phyloP scores from a whole-genome alignment of 2,888 invertebrate species.

The Stratiomys singularior region DNA sequence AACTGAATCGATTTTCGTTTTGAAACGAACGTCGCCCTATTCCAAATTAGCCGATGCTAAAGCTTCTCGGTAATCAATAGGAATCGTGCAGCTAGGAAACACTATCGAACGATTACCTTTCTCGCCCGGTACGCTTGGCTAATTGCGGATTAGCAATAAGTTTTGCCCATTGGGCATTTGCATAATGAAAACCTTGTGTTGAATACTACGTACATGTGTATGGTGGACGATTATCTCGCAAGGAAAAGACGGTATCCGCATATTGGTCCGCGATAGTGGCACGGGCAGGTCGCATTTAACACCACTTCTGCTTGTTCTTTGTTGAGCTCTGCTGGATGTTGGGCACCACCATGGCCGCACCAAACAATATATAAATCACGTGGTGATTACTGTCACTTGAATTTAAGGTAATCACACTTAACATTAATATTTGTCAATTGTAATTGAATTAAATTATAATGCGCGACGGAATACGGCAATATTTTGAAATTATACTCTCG shows the following conservation, averaged over 20 bases:
- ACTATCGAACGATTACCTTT: background rate
- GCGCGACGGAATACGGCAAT: constrained; percentile 15
- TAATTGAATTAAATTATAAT: constrained; percentile 50
- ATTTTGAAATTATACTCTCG: constrained; percentile 8
- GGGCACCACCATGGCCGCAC: too few species aligned
- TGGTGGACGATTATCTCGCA: too few species aligned
- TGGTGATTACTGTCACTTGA: constrained; percentile 20
- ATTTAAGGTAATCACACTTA: constrained; percentile 32
- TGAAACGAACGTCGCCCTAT: too few species aligned
- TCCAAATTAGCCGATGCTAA: background rate
- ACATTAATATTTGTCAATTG: constrained; percentile 49
- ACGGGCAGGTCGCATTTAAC: too few species aligned
- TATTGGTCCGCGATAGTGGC: too few species aligned
- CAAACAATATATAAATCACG: constrained; percentile 15
- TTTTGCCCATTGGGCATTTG: constrained; percentile 31
- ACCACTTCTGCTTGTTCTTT: too few species aligned
- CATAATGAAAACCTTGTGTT: background rate
- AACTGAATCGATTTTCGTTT: too few species aligned
- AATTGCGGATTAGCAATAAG: constrained; percentile 39
- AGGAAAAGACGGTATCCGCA: too few species aligned
- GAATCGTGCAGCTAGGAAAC: background rate
- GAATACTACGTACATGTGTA: too few species aligned
- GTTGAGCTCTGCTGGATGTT: too few species aligned
- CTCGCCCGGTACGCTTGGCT: constrained; percentile 3
- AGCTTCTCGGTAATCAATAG: background rate